These are phyloP conservation scores for Mungos mungo DNA, from an alignment of 2,113 vertebrate species.

Conservation along the genomic window DNA sequence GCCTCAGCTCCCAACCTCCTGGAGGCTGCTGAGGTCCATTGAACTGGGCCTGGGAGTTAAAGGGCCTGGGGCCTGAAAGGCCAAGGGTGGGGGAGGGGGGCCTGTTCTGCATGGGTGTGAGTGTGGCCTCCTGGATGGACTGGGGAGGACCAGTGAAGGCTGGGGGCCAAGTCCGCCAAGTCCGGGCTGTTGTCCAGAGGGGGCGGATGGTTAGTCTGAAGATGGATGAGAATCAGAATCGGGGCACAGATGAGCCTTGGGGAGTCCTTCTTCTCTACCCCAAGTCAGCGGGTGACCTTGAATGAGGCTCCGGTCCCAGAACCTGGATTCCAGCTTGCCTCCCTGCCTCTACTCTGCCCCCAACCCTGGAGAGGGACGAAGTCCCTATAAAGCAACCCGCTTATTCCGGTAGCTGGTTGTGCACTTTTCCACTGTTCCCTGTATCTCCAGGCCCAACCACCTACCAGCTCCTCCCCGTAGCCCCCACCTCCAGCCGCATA, in stretches of 20 bases:
- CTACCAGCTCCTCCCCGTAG: rapidly evolving
- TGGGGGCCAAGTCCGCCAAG: too few relatives aligned
- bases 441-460: rapidly evolving
- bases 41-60: neutral
- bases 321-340: neutral
- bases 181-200: neutral
- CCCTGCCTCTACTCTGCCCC: neutral
- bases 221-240: neutral
- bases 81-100: neutral
- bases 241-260: neutral
- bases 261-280: neutral
- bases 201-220: neutral
- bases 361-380: neutral
- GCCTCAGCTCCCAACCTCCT: neutral
- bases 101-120: neutral
- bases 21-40: neutral
- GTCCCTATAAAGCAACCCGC: neutral
- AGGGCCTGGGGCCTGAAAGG: neutral
- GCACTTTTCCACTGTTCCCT: neutral
- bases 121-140: neutral
- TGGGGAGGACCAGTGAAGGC: neutral
- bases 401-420: neutral
- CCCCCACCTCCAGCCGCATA: neutral
- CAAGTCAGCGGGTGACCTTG: neutral
- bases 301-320: neutral